Evolutionary conservation across 2,888 invertebrate species (phyloP).

Genomic region (Drymonia ruficornis): DNA sequence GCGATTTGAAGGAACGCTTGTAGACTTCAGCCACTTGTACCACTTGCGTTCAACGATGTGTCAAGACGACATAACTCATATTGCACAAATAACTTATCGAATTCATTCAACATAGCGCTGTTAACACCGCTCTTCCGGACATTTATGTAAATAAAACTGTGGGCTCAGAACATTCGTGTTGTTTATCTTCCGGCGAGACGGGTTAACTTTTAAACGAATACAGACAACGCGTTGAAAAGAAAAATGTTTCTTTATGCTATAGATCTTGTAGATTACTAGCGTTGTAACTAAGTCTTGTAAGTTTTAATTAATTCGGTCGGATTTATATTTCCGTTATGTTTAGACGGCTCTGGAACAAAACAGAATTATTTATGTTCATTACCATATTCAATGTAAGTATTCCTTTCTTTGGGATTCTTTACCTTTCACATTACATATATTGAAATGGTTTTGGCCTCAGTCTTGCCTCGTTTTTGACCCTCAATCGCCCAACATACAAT

Average conservation of each 20-base stretch:
- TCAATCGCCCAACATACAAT: no score
- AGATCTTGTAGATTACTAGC: constrained; percentile 1
- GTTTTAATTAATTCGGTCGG: not conserved
- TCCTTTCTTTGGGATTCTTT: no score
- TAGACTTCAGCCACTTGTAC: no score
- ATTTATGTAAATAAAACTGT: constrained; percentile 5
- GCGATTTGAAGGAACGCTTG: no score
- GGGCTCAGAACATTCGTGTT: not conserved
- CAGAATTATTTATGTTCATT: not conserved
- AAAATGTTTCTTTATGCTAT: not conserved
- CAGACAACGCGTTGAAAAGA: constrained; percentile 3
- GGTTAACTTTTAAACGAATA: constrained; percentile 4
- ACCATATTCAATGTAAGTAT: constrained; percentile 13
- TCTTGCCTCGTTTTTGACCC: no score
- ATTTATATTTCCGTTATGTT: not conserved
- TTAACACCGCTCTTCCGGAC: constrained; percentile 7
- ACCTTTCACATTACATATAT: no score
- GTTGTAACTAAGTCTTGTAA: constrained; percentile 5
- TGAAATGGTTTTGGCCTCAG: no score
- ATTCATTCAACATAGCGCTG: constrained; percentile 39
- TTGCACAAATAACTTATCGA: constrained; percentile 54
- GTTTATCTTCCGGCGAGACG: not conserved
- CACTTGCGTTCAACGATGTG: constrained; percentile 26
- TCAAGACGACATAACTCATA: constrained; percentile 60
- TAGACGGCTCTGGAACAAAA: not conserved